phyloP scores from a whole-genome alignment of 2,113 vertebrate genomes.

The Dissostichus mawsoni region DNA sequence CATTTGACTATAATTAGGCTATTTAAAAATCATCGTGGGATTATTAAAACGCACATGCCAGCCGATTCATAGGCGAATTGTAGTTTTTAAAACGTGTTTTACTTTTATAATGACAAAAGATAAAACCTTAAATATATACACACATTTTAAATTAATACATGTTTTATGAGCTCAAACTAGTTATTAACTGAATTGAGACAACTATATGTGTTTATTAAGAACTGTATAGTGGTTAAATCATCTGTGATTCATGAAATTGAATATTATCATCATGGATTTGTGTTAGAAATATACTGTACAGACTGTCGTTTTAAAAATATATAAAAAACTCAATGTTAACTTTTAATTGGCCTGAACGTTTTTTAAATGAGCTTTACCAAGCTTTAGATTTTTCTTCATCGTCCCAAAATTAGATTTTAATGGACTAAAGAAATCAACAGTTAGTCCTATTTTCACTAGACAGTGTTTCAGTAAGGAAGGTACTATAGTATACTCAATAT shows the following conservation, averaged over 20 bases:
- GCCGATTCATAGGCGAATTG: background rate
- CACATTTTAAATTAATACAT: background rate
- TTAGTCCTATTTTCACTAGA: background rate
- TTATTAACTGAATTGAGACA: background rate
- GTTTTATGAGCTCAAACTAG: background rate
- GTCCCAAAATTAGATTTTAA: background rate
- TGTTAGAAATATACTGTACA: background rate
- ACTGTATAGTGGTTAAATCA: background rate
- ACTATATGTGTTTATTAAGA: background rate
- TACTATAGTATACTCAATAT: too few species aligned
- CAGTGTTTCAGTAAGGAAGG: background rate
- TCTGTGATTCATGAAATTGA: background rate
- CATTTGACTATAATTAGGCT: background rate
- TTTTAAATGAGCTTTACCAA: too few species aligned
- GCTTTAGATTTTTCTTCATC: too few species aligned
- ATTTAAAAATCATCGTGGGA: background rate
- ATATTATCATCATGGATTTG: background rate
- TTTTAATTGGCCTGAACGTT: too few species aligned
- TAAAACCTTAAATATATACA: background rate
- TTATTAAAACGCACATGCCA: background rate
- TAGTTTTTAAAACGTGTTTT: background rate
- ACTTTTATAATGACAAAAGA: too few species aligned
- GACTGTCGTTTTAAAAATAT: background rate
- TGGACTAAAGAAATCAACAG: background rate
- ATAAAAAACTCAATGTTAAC: too few species aligned